These are phyloP conservation scores for Anthophora plumipes DNA, from an alignment of 2,888 invertebrate genomes.

Conservation along the genomic window DNA sequence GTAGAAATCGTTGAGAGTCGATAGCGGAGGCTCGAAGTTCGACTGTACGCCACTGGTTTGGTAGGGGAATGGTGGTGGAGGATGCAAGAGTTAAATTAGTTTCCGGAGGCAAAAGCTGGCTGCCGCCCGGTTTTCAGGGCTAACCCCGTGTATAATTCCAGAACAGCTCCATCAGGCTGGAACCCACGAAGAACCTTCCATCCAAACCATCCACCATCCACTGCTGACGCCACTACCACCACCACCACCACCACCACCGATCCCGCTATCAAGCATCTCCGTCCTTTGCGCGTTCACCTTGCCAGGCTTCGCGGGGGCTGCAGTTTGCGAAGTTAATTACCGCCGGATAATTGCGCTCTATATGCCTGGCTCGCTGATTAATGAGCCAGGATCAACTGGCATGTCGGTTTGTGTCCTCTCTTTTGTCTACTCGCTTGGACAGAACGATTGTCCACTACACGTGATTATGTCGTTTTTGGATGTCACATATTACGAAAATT, in stretches of 20 bases:
- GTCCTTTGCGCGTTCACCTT: conserved; percentile 55
- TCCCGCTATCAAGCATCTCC: conserved; percentile 55
- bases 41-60: conserved; percentile 36
- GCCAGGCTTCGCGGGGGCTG: conserved; percentile 70
- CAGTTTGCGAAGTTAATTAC: conserved; percentile 82
- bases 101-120: conserved; percentile 79
- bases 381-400: conserved; percentile 66
- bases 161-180: conserved; percentile 79
- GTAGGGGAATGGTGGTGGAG: conserved; percentile 50
- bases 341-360: conserved; percentile 80
- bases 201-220: conserved; percentile 66
- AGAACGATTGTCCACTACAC: neutral
- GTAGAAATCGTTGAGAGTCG: conserved; percentile 46
- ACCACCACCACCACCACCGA: conserved; percentile 5
- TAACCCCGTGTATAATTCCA: conserved; percentile 79
- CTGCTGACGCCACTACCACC: conserved; percentile 50
- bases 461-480: neutral
- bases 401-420: conserved; percentile 23
- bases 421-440: conserved; percentile 36
- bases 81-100: conserved; percentile 83
- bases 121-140: conserved; percentile 77
- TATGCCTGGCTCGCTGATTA: conserved; percentile 77
- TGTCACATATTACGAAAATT: neutral
- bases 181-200: conserved; percentile 73
- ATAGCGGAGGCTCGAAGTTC: conserved; percentile 15